Evolutionary conservation across 2,113 vertebrate species (phyloP).

Genomic region (Poicephalus meyeri): DNA sequence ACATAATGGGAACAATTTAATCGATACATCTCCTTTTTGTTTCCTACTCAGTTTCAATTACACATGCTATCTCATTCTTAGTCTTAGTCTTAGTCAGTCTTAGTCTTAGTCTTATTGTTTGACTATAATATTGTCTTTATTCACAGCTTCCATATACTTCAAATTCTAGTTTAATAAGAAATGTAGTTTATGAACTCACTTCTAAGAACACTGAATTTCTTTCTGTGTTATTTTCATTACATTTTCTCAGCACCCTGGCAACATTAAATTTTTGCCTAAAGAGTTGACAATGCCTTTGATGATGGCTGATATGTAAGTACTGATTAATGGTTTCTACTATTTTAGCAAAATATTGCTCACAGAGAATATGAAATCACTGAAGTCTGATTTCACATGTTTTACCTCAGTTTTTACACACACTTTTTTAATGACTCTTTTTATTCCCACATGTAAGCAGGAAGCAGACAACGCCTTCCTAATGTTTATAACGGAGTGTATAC

Average conservation of each 20-base stretch:
- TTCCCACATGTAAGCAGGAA: not conserved
- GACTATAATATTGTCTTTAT: not conserved
- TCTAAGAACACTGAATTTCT: not conserved
- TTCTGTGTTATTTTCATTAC: not conserved
- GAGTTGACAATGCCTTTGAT: not conserved
- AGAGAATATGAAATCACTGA: not conserved
- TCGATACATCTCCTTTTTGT: not conserved
- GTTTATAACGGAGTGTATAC: not conserved
- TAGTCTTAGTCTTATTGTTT: too few species aligned
- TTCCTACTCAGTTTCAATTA: not conserved
- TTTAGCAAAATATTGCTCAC: not conserved
- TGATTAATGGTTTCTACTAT: not conserved
- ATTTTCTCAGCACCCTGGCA: not conserved
- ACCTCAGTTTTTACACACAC: conserved; percentile 8
- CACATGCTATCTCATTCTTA: not conserved
- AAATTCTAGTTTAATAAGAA: not conserved
- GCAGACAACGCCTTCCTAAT: not conserved
- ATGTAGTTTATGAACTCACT: not conserved
- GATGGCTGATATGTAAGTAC: not conserved
- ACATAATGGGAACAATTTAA: not conserved
- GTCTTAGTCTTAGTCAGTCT: not conserved
- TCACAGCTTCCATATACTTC: not conserved
- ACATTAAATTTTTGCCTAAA: not conserved
- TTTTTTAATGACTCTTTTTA: conserved; percentile 13
- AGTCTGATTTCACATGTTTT: not conserved